Conservation (phyloP, 2,797 vertebrate genomes). For the Neostethus bicornis region DNA sequence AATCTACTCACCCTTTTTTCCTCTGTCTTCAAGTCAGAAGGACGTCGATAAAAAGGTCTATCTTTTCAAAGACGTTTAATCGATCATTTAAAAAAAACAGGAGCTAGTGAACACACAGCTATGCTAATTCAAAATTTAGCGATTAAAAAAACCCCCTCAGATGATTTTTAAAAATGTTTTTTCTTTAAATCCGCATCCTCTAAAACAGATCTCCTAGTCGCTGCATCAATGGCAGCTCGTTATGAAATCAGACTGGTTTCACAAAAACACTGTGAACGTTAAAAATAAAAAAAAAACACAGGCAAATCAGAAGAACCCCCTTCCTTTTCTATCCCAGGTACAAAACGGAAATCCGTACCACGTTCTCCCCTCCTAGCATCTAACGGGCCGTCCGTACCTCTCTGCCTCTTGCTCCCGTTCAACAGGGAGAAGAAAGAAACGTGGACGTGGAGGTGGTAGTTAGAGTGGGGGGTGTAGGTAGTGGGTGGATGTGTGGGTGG, state of each 20-base stretch:
- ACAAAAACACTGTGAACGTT: constrained; percentile 22
- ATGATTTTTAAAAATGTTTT: constrained; percentile 49
- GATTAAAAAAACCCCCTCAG: constrained; percentile 70
- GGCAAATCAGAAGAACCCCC: constrained; percentile 32
- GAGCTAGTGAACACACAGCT: constrained; percentile 43
- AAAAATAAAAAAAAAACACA: constrained; percentile 5
- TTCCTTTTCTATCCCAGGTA: constrained; percentile 51
- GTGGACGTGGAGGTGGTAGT: constrained; percentile 52
- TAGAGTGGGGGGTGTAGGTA: constrained; percentile 17
- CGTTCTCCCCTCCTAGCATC: constrained; percentile 58
- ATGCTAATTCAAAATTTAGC: constrained; percentile 50
- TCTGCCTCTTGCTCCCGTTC: constrained; percentile 51
- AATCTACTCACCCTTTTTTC: constrained; percentile 63
- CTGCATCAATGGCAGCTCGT: constrained; percentile 65
- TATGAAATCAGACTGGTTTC: constrained; percentile 58
- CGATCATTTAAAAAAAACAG: constrained; percentile 48
- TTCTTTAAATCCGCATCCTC: constrained; percentile 78
- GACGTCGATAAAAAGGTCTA: constrained; percentile 21
- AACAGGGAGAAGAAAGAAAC: constrained; percentile 68
- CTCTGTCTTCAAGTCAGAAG: constrained; percentile 39
- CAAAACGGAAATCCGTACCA: constrained; percentile 68
- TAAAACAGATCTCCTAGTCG: constrained; percentile 36
- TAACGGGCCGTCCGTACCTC: constrained; percentile 55
- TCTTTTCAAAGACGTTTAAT: constrained; percentile 35
- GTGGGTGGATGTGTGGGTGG: constrained; percentile 39